phyloP scores from a whole-genome alignment of 2,888 invertebrate genomes.

The Amphimallon solstitiale region DNA sequence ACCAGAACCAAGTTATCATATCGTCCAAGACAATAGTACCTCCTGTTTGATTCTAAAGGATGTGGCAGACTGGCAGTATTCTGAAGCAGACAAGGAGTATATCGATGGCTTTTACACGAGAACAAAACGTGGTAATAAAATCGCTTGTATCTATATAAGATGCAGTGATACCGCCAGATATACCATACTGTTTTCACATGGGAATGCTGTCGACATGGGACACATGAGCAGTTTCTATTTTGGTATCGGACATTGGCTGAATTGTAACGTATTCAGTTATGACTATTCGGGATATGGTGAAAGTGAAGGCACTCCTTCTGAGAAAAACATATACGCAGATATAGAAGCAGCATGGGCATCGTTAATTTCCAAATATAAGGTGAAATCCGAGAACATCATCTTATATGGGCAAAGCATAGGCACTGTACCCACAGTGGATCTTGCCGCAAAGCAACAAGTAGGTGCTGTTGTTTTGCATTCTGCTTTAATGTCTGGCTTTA shows the following conservation, averaged over 20 bases:
- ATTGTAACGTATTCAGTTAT: conserved; percentile 97
- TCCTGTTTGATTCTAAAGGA: conserved; percentile 86
- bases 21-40: conserved; percentile 87
- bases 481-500: conserved; percentile 97
- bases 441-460: conserved; percentile 92
- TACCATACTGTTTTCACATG: conserved; percentile 96
- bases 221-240: conserved; percentile 99
- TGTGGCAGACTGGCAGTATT: conserved; percentile 96
- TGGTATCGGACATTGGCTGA: conserved; percentile 93
- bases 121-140: conserved; percentile 93
- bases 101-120: conserved; percentile 94
- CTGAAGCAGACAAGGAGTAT: conserved; percentile 92
- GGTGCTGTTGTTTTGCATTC: conserved; percentile 97
- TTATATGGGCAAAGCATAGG: conserved; percentile 99
- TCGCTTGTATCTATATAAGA: conserved; percentile 95
- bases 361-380: conserved; percentile 79
- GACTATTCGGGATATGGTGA: conserved; percentile 95
- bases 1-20: conserved; percentile 96
- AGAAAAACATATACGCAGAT: conserved; percentile 97
- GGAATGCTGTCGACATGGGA: conserved; percentile 98
- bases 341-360: conserved; percentile 98
- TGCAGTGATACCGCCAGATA: conserved; percentile 91
- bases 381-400: conserved; percentile 95
- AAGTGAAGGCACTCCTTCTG: conserved; percentile 95
- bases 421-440: conserved; percentile 97